These are phyloP conservation scores for Thyatira batis DNA, from an alignment of 2,888 invertebrate genomes.

Conservation along the genomic window DNA sequence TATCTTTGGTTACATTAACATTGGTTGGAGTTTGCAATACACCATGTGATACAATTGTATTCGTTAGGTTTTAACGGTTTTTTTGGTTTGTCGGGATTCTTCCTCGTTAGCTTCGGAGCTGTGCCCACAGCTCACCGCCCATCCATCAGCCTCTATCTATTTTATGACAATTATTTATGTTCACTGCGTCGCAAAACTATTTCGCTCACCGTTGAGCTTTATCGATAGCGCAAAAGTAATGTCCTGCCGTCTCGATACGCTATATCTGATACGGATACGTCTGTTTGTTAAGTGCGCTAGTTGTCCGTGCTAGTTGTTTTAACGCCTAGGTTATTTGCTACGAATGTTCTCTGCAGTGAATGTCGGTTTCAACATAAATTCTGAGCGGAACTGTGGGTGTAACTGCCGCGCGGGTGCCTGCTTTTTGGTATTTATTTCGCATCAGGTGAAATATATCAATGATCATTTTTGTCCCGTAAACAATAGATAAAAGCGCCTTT, in stretches of 20 bases:
- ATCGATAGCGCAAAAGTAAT: conserved; percentile 80
- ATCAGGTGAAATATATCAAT: conserved; percentile 64
- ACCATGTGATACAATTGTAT: too few species aligned
- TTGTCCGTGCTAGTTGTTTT: conserved; percentile 78
- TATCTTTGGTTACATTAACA: too few species aligned
- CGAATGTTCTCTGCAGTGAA: conserved; percentile 73
- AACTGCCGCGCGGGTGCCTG: conserved; percentile 70
- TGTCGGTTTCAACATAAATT: conserved; percentile 80
- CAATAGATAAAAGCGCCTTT: conserved; percentile 35
- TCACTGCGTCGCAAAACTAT: conserved; percentile 75
- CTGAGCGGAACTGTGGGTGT: conserved; percentile 79
- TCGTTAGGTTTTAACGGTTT: conserved; percentile 18
- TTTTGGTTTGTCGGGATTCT: conserved; percentile 36
- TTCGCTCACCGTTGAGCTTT: conserved; percentile 81
- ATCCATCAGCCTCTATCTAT: conserved; percentile 78
- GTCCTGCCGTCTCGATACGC: conserved; percentile 76
- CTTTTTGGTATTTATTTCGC: conserved; percentile 70
- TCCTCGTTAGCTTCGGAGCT: conserved; percentile 62
- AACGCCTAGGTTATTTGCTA: conserved; percentile 80
- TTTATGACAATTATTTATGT: conserved; percentile 82
- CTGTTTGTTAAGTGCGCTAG: conserved; percentile 81
- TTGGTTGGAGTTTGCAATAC: conserved; percentile 34
- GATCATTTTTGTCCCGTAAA: conserved; percentile 52
- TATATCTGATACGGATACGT: conserved; percentile 80
- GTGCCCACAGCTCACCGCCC: conserved; percentile 50